These are phyloP conservation scores for Drosophila fulvimacula DNA, from an alignment of 2,888 invertebrate genomes.

Conservation along the genomic window DNA sequence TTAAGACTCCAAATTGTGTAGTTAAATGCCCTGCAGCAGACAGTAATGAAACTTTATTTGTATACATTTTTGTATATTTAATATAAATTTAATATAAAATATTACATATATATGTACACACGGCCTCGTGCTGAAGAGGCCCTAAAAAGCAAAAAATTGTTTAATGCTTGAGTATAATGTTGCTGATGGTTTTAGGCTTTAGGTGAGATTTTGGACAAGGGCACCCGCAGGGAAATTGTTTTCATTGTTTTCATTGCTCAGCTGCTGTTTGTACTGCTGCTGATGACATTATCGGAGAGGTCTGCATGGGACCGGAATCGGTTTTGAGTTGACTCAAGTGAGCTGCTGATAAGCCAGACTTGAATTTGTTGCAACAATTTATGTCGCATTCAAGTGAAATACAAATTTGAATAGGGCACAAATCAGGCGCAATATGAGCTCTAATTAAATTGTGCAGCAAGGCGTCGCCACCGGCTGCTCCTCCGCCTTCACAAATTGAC, in stretches of 20 bases:
- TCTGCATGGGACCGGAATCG: slow-evolving; percentile 11
- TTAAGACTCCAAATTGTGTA: slow-evolving; percentile 45
- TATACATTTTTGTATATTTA: slow-evolving; percentile 1
- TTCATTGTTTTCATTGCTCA: slow-evolving; percentile 30
- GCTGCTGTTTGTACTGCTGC: slow-evolving; percentile 24
- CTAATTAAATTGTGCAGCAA: slow-evolving; percentile 69
- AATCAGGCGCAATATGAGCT: slow-evolving; percentile 54
- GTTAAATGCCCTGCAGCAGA: slow-evolving; percentile 19
- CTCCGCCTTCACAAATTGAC: slow-evolving; percentile 26
- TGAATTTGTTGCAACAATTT: slow-evolving; percentile 67
- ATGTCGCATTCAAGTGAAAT: slow-evolving; percentile 63
- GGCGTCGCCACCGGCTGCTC: slow-evolving; percentile 5
- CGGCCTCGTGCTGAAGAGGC: slow-evolving; percentile 3
- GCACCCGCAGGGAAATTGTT: slow-evolving; percentile 37
- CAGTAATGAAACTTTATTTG: background rate
- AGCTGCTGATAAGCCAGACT: slow-evolving; percentile 28
- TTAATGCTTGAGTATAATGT: slow-evolving; percentile 9
- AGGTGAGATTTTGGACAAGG: slow-evolving; percentile 1
- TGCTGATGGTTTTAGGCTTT: slow-evolving; percentile 21
- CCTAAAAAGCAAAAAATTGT: slow-evolving; percentile 10
- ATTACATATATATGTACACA: slow-evolving; percentile 9
- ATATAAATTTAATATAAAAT: slow-evolving; percentile 14
- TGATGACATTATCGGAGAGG: slow-evolving; percentile 43
- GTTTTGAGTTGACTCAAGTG: background rate
- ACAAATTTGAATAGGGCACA: slow-evolving; percentile 55